Percentiles rank a stretch among this genome's conserved stretches.
Conservation (phyloP, 2,797 vertebrate genomes). For the Steatocranus sp. region DNA sequence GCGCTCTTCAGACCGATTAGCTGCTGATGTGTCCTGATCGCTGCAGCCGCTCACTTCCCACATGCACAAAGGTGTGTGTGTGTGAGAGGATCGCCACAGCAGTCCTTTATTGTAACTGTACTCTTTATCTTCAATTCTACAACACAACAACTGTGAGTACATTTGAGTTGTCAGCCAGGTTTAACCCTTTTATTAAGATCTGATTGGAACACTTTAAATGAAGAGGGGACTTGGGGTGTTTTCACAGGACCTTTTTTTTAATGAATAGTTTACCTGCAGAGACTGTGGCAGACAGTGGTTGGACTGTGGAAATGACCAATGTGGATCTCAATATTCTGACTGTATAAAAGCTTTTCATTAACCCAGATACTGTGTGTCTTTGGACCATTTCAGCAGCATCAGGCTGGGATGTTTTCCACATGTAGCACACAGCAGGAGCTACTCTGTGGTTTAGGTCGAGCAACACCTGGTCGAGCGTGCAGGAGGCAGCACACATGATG, state of each 20-base stretch:
- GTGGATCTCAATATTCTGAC: neutral
- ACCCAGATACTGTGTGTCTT: neutral
- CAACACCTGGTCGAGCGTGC: neutral
- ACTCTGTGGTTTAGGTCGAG: neutral
- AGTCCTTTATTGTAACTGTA: neutral
- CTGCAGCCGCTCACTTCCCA: slow-evolving; percentile 30
- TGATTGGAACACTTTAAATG: neutral
- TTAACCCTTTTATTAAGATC: neutral
- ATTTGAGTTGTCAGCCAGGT: neutral
- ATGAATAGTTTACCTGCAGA: neutral
- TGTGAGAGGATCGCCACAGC: neutral
- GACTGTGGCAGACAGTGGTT: neutral
- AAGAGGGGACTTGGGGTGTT: neutral
- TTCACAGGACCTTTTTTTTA: neutral
- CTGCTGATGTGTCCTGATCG: slow-evolving; percentile 13
- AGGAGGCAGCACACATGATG: neutral
- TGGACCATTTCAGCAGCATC: neutral
- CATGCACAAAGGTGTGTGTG: neutral
- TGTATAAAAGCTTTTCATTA: neutral
- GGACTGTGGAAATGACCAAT: neutral
- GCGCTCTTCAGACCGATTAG: slow-evolving; percentile 4
- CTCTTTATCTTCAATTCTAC: accelerated
- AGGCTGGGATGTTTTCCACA: neutral
- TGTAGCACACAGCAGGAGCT: neutral
- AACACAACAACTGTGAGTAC: neutral